Conservation (phyloP, 2,888 invertebrate genomes). For the Callinectes sapidus region DNA sequence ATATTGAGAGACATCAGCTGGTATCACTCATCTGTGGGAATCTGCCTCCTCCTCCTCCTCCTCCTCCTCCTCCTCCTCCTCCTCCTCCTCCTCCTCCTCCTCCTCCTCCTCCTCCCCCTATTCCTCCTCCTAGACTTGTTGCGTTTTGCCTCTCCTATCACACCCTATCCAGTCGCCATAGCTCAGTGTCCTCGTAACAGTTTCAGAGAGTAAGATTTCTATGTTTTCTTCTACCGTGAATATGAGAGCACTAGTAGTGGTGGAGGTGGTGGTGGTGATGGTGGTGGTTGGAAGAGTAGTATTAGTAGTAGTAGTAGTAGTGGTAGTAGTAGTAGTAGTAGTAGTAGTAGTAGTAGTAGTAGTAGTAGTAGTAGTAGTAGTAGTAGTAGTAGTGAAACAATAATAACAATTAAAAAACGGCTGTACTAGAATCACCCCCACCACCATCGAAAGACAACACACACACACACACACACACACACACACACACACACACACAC, state of each 20-base stretch:
- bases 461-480: background rate
- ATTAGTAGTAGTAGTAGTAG: background rate
- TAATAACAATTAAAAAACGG: background rate
- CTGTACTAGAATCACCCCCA: background rate
- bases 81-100: slow-evolving; percentile 16
- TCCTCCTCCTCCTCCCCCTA: slow-evolving; percentile 7
- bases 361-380: background rate
- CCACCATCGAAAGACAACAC: too few relatives aligned
- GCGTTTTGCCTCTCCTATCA: background rate
- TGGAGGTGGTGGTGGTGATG: background rate
- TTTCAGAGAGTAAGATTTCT: background rate
- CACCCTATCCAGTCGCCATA: background rate
- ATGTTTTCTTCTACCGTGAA: background rate
- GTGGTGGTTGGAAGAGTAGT: background rate
- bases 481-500: background rate
- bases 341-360: background rate
- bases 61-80: slow-evolving; percentile 22
- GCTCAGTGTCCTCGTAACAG: background rate
- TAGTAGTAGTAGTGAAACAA: background rate
- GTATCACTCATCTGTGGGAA: slow-evolving; percentile 43
- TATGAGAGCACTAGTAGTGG: background rate
- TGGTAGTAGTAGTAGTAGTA: background rate
- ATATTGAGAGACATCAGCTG: slow-evolving; percentile 43
- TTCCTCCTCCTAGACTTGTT: background rate
- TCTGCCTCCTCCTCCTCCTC: slow-evolving; percentile 9